Percentiles rank a stretch among this genome's conserved stretches.
phyloP scores from a whole-genome alignment of 92 coral and sea anemone genomes.

The Palythoa grandis region DNA sequence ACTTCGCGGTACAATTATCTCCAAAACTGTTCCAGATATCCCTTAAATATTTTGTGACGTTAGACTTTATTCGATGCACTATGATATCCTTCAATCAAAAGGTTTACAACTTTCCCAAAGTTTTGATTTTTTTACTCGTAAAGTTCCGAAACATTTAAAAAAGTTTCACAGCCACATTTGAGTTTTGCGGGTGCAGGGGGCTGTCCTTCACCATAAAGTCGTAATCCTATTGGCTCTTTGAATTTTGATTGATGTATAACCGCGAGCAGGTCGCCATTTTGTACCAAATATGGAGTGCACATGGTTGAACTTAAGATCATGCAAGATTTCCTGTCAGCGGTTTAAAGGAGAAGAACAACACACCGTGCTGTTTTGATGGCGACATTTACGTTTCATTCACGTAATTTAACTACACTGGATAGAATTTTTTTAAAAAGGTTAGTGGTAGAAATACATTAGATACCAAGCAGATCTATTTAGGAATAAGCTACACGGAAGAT shows the following conservation, averaged over 20 bases:
- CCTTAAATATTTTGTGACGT: slow-evolving; percentile 45
- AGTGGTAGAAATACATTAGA: neutral
- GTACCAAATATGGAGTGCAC: slow-evolving; percentile 56
- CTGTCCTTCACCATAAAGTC: slow-evolving; percentile 71
- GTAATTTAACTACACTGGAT: neutral
- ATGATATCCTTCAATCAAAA: slow-evolving; percentile 42
- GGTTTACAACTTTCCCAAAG: slow-evolving; percentile 6
- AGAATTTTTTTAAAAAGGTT: neutral
- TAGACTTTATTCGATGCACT: slow-evolving; percentile 40
- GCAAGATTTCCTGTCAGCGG: slow-evolving; percentile 29
- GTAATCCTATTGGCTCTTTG: slow-evolving; percentile 78
- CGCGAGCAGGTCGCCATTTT: slow-evolving; percentile 1
- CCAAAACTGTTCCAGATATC: slow-evolving; percentile 47
- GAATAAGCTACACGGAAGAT: too few relatives aligned
- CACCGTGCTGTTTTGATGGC: neutral
- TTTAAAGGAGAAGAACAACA: neutral
- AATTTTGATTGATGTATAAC: slow-evolving; percentile 72
- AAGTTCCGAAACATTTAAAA: slow-evolving; percentile 53
- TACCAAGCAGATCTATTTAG: too few relatives aligned
- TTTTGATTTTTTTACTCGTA: slow-evolving; percentile 42
- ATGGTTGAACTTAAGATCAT: slow-evolving; percentile 29
- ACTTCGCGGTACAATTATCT: slow-evolving; percentile 62
- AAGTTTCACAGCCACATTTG: slow-evolving; percentile 66
- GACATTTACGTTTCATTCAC: neutral
- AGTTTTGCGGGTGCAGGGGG: slow-evolving; percentile 91